phyloP scores from a whole-genome alignment of 2,888 invertebrate genomes.

The Spisula solida region DNA sequence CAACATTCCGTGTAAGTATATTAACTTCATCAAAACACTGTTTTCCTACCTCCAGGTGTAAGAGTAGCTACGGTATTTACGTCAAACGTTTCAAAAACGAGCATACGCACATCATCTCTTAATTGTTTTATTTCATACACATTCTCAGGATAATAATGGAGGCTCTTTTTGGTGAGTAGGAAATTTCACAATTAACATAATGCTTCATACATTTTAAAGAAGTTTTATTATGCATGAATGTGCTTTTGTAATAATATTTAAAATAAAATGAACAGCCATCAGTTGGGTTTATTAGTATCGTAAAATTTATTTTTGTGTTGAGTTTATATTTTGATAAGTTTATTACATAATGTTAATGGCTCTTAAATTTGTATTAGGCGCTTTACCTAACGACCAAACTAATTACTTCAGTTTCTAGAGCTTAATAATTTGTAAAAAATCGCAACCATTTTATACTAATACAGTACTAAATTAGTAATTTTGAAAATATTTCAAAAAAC shows the following conservation, averaged over 20 bases:
- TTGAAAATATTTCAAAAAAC: too few species aligned
- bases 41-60: constrained; percentile 16
- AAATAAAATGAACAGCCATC: background rate
- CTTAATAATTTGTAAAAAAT: background rate
- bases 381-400: background rate
- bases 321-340: background rate
- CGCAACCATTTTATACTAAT: too few species aligned
- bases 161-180: background rate
- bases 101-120: background rate
- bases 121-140: constrained; percentile 7
- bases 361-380: background rate
- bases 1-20: background rate
- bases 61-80: background rate
- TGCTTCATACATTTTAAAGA: background rate
- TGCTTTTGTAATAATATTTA: background rate
- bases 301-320: background rate
- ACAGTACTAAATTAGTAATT: too few species aligned
- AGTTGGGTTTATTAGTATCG: background rate
- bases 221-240: background rate
- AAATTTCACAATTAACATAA: background rate
- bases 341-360: background rate
- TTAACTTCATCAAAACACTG: constrained; percentile 1
- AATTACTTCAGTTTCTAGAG: background rate
- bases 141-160: background rate
- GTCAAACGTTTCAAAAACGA: constrained; percentile 13